These are phyloP conservation scores for Sclerodermus sp. DNA, from an alignment of 2,888 invertebrate genomes.

Conservation along the genomic window DNA sequence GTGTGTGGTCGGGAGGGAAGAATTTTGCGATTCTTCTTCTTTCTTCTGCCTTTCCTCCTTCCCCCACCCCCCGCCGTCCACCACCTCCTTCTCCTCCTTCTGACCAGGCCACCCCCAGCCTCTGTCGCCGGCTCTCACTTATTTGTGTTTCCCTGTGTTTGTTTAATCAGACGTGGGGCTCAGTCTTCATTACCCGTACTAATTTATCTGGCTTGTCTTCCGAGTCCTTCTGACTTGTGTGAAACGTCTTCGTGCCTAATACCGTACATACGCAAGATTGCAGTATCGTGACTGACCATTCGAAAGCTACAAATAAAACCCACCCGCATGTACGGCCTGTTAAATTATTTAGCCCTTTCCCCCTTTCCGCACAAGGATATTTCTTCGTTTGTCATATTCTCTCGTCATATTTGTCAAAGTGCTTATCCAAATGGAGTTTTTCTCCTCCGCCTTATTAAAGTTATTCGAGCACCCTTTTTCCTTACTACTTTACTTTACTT, in stretches of 20 bases:
- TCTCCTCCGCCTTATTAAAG: no score
- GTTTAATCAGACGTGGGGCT: conserved; percentile 53
- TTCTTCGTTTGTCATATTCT: no score
- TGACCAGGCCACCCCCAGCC: background rate
- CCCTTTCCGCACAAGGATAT: no score
- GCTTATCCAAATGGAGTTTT: no score
- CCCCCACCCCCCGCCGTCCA: background rate
- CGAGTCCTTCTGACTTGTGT: conserved; percentile 31
- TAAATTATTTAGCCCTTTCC: no score
- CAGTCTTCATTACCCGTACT: conserved; percentile 53
- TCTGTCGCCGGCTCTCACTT: conserved; percentile 22
- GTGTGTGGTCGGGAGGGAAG: conserved; percentile 21
- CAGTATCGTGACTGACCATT: no score
- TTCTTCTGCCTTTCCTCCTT: conserved; percentile 2
- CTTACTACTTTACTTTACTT: no score
- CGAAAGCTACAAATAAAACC: no score
- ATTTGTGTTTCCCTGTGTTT: conserved; percentile 49
- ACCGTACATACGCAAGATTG: background rate
- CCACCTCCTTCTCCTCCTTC: background rate
- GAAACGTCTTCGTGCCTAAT: background rate
- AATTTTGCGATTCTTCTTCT: conserved; percentile 24
- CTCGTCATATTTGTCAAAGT: no score
- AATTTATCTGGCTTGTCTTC: conserved; percentile 52
- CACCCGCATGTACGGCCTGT: no score
- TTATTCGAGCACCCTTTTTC: no score